These are phyloP conservation scores for Bemisia tabaci DNA, from an alignment of 1,140 invertebrate genomes.

Conservation along the genomic window DNA sequence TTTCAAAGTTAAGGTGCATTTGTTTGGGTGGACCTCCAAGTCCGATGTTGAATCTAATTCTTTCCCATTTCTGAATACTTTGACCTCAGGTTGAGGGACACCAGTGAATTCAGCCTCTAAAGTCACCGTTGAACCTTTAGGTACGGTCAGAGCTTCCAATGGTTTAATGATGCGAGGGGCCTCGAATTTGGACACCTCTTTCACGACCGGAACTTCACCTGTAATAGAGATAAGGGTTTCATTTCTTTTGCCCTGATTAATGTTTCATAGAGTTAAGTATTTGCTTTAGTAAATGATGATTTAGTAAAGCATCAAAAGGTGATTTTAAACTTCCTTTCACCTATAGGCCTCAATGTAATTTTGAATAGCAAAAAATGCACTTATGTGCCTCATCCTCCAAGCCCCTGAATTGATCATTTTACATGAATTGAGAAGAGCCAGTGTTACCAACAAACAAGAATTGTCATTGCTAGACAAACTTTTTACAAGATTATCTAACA, in stretches of 20 bases:
- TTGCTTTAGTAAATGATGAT: neutral
- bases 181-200: constrained; percentile 31
- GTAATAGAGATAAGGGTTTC: neutral
- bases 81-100: constrained; percentile 51
- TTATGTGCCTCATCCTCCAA: too few relatives aligned
- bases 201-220: constrained; percentile 35
- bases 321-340: too few relatives aligned
- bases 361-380: too few relatives aligned
- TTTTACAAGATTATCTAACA: too few relatives aligned
- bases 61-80: constrained; percentile 79
- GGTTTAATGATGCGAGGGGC: constrained; percentile 54
- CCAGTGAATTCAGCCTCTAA: constrained; percentile 57
- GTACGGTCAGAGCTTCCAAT: constrained; percentile 46
- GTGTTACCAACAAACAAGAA: too few relatives aligned
- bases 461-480: too few relatives aligned
- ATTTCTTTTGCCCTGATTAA: constrained; percentile 11
- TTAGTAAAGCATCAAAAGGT: too few relatives aligned
- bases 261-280: constrained; percentile 3
- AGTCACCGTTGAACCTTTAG: constrained; percentile 41
- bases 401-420: too few relatives aligned
- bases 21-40: neutral
- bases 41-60: constrained; percentile 49
- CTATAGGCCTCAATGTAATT: too few relatives aligned
- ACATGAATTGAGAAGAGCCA: too few relatives aligned
- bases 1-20: constrained; percentile 43